These are phyloP conservation scores for Holcopasites calliopsidis DNA, from an alignment of 1,140 invertebrate species.

Conservation along the genomic window DNA sequence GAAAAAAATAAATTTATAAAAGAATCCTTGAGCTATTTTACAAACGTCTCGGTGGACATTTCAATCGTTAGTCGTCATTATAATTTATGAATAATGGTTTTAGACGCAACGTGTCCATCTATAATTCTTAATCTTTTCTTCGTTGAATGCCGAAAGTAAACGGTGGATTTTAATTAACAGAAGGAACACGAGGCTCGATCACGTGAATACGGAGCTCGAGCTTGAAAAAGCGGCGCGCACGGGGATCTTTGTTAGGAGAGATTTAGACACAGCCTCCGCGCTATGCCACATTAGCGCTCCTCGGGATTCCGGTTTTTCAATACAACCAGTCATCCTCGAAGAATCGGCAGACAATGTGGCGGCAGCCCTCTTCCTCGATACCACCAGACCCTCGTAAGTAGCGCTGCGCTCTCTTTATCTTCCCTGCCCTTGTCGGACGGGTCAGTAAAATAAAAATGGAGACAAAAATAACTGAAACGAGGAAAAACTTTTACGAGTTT, in stretches of 20 bases:
- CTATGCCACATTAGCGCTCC: conserved; percentile 73
- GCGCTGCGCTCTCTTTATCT: conserved; percentile 58
- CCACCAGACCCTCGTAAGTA: conserved; percentile 52
- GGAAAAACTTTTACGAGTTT: conserved; percentile 31
- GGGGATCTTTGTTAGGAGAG: conserved; percentile 47
- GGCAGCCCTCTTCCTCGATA: conserved; percentile 53
- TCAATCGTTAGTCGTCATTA: too few species aligned
- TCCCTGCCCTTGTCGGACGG: background rate
- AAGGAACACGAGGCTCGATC: background rate
- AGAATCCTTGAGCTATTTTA: too few species aligned
- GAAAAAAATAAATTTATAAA: conserved; percentile 6
- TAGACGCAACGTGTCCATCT: too few species aligned
- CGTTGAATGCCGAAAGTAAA: background rate
- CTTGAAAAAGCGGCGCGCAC: background rate
- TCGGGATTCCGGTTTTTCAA: conserved; percentile 68
- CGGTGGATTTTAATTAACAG: conserved; percentile 2
- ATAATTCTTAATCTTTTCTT: too few species aligned
- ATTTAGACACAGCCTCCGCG: conserved; percentile 73
- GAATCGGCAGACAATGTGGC: conserved; percentile 77
- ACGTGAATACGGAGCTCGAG: background rate
- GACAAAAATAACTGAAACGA: background rate
- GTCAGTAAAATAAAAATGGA: background rate
- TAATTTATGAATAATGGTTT: too few species aligned
- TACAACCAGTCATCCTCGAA: conserved; percentile 76
- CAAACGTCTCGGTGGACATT: too few species aligned